Conservation (phyloP, 23 tunicate genomes). For the Styela plicata region DNA sequence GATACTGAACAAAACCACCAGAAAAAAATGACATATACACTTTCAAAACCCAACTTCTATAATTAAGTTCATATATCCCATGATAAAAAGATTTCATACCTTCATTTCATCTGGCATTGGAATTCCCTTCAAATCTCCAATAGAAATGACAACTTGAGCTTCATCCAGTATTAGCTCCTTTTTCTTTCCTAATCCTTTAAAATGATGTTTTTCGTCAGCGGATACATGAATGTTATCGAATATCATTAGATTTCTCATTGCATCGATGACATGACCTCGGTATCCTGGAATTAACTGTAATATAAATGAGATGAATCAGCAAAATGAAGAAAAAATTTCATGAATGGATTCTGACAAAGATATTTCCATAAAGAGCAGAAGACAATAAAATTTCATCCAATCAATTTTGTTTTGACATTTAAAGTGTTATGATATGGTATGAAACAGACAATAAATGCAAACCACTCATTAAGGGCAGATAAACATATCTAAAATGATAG, state of each 20-base stretch:
- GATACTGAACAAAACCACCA: too few species aligned
- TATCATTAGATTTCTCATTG: conserved; percentile 50
- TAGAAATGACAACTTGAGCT: conserved; percentile 41
- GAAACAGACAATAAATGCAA: too few species aligned
- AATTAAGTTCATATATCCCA: too few species aligned
- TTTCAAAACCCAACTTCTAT: too few species aligned
- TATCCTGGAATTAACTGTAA: conserved; percentile 69
- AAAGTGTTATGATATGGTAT: too few species aligned
- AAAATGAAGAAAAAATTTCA: neutral
- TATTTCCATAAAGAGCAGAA: neutral
- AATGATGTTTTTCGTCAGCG: conserved; percentile 84
- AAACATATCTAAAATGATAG: too few species aligned
- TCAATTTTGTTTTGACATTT: too few species aligned
- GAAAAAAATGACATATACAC: too few species aligned
- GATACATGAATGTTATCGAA: conserved; percentile 66
- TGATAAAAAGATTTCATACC: too few species aligned
- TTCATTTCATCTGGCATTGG: conserved; percentile 80
- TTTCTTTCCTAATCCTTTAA: conserved; percentile 67
- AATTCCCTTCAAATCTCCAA: conserved; percentile 50
- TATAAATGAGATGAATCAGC: neutral
- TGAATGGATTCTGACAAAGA: neutral
- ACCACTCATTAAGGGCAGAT: too few species aligned
- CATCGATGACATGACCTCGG: conserved; percentile 77
- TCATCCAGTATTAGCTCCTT: conserved; percentile 67
- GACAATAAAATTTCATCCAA: too few species aligned